Base-by-base conservation (phyloP, 2,797 vertebrate species). In the Sphenodon punctatus region DNA sequence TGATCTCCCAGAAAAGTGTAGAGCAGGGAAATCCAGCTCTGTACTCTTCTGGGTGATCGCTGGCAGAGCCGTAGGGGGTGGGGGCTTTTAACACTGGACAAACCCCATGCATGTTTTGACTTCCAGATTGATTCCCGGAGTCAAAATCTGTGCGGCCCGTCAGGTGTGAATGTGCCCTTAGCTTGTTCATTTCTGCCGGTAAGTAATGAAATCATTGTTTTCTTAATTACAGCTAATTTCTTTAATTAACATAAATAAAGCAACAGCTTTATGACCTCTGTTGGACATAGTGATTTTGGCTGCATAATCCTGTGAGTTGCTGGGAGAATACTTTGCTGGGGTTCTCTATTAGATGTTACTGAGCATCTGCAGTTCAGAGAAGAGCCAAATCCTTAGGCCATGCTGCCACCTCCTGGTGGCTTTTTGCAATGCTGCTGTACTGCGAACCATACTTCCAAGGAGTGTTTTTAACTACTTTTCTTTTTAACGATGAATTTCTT, bases 241-340 rank as follows among this genome's bases (percentile, higher is more conserved):
- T 88, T 92, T 88, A 85, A 88, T 94, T 69, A 68, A 46, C 68
- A 87, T 82, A 87, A 82, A 78, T 69, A 11, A 80, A 90, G 87
- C 75, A 5, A 46, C 61, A 88, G 32, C 75, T 81, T 45, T 49
- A 55, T 23, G 27, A 76, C 27, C 75, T 48, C 61, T 63, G 75
- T 67, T 78, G 41, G 6, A 25, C 48, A 20, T 75, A 87, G 87
- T 85, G 93, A 90, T 93, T 92, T 75, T 86, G 84, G 65, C 80
- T 86, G 42, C 2, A 11, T 82, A 45, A 60, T 76, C 82, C 73
- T 55, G 53, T 65, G 61, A 82, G 3, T 39, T 74, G 78, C 80
- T 32, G 79, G 53, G 83, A 74, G 88, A 78, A 90, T 88, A 55
- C 81, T 60, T 84, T 85, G 84, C 43, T 72, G 72, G 69, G 10